Conservation (phyloP, 2,888 invertebrate species). For the Dynastes maya region DNA sequence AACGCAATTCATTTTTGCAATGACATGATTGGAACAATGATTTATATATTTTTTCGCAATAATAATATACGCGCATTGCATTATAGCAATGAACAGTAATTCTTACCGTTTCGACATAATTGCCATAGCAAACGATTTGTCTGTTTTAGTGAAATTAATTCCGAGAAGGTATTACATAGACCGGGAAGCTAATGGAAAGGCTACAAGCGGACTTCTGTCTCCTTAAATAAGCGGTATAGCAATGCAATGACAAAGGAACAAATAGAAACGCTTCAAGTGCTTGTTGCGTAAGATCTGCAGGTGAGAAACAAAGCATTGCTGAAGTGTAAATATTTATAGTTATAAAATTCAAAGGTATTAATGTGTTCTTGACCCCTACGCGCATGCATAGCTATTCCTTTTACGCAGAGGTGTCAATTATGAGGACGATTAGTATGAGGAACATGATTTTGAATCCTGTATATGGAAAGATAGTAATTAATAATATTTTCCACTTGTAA, state of each 20-base stretch:
- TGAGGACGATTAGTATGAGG: not conserved
- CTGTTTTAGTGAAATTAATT: slow-evolving; percentile 32
- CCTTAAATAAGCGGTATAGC: slow-evolving; percentile 6
- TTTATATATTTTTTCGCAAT: slow-evolving; percentile 1
- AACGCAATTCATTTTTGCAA: not conserved
- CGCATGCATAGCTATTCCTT: not conserved
- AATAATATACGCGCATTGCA: not conserved
- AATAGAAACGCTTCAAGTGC: slow-evolving; percentile 1
- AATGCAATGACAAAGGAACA: slow-evolving; percentile 14
- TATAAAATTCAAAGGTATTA: slow-evolving; percentile 2
- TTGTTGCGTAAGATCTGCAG: slow-evolving; percentile 31
- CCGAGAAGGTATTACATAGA: slow-evolving; percentile 5
- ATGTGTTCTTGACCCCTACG: slow-evolving; percentile 28
- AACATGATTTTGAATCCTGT: not conserved
- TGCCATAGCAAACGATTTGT: no score
- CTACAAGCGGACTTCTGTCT: not conserved
- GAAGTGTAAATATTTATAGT: slow-evolving; percentile 34
- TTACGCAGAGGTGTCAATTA: not conserved
- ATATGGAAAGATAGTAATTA: no score
- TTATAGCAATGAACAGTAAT: not conserved
- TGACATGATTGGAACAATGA: not conserved
- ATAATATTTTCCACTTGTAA: no score
- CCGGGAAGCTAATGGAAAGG: slow-evolving; percentile 9
- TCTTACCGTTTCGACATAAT: not conserved
- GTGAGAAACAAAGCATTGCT: slow-evolving; percentile 23